Evolutionary conservation across 30 jellyfish, hydroid and myxozoan genomes (phyloP).

Genomic region (Aurelia coerulea): DNA sequence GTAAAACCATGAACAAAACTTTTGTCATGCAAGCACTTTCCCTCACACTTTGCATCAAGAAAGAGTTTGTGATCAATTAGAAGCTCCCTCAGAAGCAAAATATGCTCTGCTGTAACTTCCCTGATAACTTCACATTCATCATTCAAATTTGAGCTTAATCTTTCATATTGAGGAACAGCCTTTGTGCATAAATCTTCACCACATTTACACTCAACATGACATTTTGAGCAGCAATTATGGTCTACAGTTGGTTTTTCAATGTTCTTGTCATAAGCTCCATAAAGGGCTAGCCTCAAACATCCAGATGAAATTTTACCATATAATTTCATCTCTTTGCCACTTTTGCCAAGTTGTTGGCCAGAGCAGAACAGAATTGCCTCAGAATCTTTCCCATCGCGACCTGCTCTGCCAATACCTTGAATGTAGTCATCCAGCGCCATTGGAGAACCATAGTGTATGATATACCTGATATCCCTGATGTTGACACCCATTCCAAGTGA

Average conservation of each 20-base stretch:
- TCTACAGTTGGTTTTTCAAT: constrained; percentile 1
- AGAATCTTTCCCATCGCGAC: neutral
- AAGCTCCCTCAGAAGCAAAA: neutral
- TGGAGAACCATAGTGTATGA: constrained; percentile 17
- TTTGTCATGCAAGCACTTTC: no score
- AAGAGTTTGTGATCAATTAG: neutral
- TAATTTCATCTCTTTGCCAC: constrained; percentile 13
- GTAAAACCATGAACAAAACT: no score
- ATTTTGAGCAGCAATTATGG: constrained; percentile 17
- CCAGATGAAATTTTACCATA: neutral
- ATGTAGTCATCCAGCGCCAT: neutral
- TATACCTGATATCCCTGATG: constrained; percentile 4
- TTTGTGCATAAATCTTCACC: neutral
- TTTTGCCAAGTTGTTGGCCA: constrained; percentile 28
- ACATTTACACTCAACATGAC: neutral
- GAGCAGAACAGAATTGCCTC: constrained; percentile 17
- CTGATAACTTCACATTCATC: neutral
- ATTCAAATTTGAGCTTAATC: neutral
- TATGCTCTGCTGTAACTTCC: neutral
- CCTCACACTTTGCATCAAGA: neutral
- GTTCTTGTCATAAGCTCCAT: constrained; percentile 8
- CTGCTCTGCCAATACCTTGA: constrained; percentile 14
- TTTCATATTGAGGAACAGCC: neutral
- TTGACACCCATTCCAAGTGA: constrained; percentile 30
- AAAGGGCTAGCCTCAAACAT: constrained; percentile 5